Evolutionary conservation across 2,888 invertebrate genomes (phyloP), one percentile per base, ranked within the genome.

Genomic region (Dicyrtoma fusca): DNA sequence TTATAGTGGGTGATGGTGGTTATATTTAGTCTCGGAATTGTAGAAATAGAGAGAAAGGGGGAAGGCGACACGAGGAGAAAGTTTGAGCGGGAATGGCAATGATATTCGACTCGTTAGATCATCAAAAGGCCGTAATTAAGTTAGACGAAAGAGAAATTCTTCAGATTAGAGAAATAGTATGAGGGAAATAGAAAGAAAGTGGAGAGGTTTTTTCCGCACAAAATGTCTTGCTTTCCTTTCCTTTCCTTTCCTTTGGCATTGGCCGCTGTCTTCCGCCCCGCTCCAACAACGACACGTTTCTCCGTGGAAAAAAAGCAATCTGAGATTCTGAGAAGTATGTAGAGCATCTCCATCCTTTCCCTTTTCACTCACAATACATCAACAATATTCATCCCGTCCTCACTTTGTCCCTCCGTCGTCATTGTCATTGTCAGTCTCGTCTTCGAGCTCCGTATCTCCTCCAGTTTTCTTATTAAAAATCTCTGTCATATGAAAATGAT

Each of bases 41-140:
- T 51, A 44, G 45, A 44, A 13, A 44, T 10, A 44, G 45, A 44
- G 45, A 11, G 45, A 44, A 11, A 51, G n/a, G 6, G n/a, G 51
- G n/a, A 51, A 17, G 17, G 53, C 3, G 57, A 57, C 25, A 57
- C 14, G 25, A 26, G 13, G n/a, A 25, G 26, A 57, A 26, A 57
- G 6, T n/a, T 17, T 53, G 10, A 53, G 66, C 34, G 53, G 66
- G 34, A 53, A 34, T 51, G 66, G 26, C 34, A 42, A 53, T 53
- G 66, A 66, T 49, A 66, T 66, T 66, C 66, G 51, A 66, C 42
- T 17, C 55, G 66, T 53, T 66, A 66, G 66, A 25, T 53, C 66
- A 42, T 66, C 66, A 66, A 66, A 66, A 66, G 51, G 26, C 4
- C 11, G 55, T 68, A 68, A 68, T 68, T 68, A 68, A 68, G 68